Evolutionary conservation across 2,113 vertebrate species (phyloP).

Genomic region (Stegastes partitus): DNA sequence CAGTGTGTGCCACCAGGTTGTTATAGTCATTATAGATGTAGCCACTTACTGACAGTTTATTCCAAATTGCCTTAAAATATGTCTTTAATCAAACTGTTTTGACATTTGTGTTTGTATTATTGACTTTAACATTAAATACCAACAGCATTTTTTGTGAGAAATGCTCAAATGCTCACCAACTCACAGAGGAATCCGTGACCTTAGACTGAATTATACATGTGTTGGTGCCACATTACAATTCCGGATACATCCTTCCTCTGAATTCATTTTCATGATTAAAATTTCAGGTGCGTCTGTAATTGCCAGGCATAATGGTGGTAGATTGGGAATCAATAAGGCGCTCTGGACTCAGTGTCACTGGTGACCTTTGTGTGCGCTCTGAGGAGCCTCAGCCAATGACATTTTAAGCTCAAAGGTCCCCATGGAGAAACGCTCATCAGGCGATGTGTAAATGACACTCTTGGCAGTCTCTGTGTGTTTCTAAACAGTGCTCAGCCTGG

Average conservation of each 20-base stretch:
- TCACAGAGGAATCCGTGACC: conserved; percentile 42
- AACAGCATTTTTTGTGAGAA: background rate
- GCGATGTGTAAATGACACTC: conserved; percentile 67
- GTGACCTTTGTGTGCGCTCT: conserved; percentile 81
- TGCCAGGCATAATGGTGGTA: conserved; percentile 63
- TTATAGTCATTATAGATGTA: background rate
- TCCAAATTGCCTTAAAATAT: background rate
- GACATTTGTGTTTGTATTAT: background rate
- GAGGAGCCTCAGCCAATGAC: conserved; percentile 75
- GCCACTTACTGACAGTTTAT: background rate
- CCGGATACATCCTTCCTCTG: conserved; percentile 53
- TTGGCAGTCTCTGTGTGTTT: conserved; percentile 47
- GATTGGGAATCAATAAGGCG: conserved; percentile 81
- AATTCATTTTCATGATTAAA: conserved; percentile 78
- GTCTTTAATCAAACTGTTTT: background rate
- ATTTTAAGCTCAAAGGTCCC: conserved; percentile 74
- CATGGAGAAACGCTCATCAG: conserved; percentile 62
- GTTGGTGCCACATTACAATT: conserved; percentile 52
- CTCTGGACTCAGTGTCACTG: conserved; percentile 71
- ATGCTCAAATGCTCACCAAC: background rate
- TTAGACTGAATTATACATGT: conserved; percentile 38
- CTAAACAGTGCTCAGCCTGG: conserved; percentile 45
- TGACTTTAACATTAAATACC: conserved; percentile 6
- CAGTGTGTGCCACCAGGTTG: background rate
- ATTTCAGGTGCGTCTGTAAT: conserved; percentile 72